A percentile compares a stretch with the other conserved stretches of the same genome.
Conservation (phyloP, 30 jellyfish, hydroid and myxozoan genomes). For the Sanderia malayensis region DNA sequence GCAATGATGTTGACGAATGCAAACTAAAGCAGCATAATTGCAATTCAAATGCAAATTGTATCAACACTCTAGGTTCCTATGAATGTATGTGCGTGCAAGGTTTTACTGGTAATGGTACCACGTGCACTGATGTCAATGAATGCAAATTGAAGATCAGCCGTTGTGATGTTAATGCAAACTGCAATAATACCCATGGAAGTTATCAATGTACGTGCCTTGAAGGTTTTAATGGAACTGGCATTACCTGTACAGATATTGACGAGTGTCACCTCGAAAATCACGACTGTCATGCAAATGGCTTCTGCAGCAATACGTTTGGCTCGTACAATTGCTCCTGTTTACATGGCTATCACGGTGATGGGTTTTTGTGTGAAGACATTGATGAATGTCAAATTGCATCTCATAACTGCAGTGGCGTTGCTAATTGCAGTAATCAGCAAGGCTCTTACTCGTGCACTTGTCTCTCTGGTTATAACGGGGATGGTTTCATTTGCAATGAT, state of each 20-base stretch:
- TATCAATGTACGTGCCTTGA: constrained; percentile 31
- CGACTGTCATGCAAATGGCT: constrained; percentile 37
- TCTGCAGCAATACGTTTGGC: constrained; percentile 47
- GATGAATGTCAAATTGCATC: constrained; percentile 36
- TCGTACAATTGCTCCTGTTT: constrained; percentile 24
- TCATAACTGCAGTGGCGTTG: constrained; percentile 42
- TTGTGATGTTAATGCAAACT: constrained; percentile 41
- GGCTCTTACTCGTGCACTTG: constrained; percentile 47
- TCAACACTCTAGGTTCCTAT: constrained; percentile 28
- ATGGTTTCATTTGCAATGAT: constrained; percentile 60
- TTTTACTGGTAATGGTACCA: constrained; percentile 43
- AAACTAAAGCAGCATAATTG: constrained; percentile 14
- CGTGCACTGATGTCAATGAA: constrained; percentile 58
- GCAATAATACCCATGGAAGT: constrained; percentile 43
- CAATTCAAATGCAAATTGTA: constrained; percentile 33
- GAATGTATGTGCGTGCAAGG: constrained; percentile 44
- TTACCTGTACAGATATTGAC: constrained; percentile 30
- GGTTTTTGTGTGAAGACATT: constrained; percentile 20
- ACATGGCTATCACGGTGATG: constrained; percentile 43
- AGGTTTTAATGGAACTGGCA: constrained; percentile 58
- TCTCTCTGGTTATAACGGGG: constrained; percentile 53
- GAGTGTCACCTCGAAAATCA: constrained; percentile 40
- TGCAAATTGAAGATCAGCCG: constrained; percentile 14
- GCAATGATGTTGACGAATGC: constrained; percentile 55
- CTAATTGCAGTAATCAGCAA: constrained; percentile 28